Evolutionary conservation across 2,797 vertebrate species (phyloP).

Genomic region (Platyrinchus mystaceus): DNA sequence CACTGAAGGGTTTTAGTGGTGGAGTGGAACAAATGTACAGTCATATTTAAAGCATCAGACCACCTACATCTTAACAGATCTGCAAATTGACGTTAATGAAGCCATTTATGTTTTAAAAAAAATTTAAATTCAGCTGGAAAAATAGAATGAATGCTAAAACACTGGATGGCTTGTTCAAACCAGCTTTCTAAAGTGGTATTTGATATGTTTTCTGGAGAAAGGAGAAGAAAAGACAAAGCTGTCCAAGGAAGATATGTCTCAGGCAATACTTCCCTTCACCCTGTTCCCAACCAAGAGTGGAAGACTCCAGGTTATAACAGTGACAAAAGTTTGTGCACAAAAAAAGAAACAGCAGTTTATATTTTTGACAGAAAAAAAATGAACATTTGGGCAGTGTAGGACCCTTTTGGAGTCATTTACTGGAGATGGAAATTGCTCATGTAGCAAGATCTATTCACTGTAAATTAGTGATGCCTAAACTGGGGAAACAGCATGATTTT

Average conservation of each 20-base stretch:
- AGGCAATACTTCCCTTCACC: not conserved
- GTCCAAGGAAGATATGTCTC: not conserved
- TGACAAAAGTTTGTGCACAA: not conserved
- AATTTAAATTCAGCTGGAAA: constrained; percentile 61
- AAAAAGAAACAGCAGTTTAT: not conserved
- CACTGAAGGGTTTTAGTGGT: not conserved
- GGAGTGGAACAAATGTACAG: constrained; percentile 25
- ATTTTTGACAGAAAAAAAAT: not conserved
- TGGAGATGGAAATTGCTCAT: not conserved
- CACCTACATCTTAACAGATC: constrained; percentile 57
- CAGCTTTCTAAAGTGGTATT: constrained; percentile 28
- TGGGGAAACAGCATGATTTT: not conserved
- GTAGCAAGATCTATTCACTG: not conserved
- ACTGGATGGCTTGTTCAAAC: constrained; percentile 39
- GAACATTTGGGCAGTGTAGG: not conserved
- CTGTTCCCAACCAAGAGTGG: not conserved
- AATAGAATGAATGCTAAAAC: constrained; percentile 56
- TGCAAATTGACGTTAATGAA: constrained; percentile 39
- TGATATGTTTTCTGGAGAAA: not conserved
- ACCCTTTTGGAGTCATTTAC: not conserved
- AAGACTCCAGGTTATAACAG: not conserved
- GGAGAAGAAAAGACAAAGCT: constrained; percentile 27
- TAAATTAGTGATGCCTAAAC: not conserved
- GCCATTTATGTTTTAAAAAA: not conserved
- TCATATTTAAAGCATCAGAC: constrained; percentile 35